phyloP scores from a whole-genome alignment of 2,888 invertebrate species.

The Tricholauxania praeusta region DNA sequence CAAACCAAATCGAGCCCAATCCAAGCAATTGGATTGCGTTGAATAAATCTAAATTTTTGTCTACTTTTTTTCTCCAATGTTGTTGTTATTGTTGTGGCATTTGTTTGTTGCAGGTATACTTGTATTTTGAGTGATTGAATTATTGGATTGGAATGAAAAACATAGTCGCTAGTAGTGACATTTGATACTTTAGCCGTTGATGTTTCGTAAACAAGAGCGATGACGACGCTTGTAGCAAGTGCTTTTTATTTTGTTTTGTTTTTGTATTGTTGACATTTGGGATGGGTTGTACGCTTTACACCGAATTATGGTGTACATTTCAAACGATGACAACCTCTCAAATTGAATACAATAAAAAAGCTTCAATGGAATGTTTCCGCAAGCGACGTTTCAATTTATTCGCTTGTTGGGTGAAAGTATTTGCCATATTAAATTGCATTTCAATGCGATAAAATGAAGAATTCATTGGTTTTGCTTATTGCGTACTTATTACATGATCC shows the following conservation, averaged over 20 bases:
- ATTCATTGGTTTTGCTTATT: no score
- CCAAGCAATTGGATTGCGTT: slow-evolving; percentile 22
- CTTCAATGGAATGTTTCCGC: not conserved
- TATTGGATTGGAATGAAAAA: slow-evolving; percentile 18
- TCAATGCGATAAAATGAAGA: not conserved
- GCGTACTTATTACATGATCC: no score
- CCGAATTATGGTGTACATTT: slow-evolving; percentile 37
- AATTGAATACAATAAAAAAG: slow-evolving; percentile 12
- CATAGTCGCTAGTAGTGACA: slow-evolving; percentile 30
- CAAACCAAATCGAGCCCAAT: not conserved
- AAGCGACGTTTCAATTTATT: not conserved
- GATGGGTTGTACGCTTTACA: not conserved
- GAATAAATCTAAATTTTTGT: slow-evolving; percentile 18
- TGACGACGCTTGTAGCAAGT: slow-evolving; percentile 31
- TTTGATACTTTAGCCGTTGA: slow-evolving; percentile 36
- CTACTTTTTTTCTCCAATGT: not conserved
- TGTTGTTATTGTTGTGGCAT: slow-evolving; percentile 13
- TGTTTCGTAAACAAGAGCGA: slow-evolving; percentile 19
- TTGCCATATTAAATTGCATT: not conserved
- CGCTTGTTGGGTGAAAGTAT: not conserved
- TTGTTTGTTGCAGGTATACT: not conserved
- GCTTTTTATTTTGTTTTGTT: slow-evolving; percentile 9
- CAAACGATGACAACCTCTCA: slow-evolving; percentile 37
- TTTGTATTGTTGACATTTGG: not conserved
- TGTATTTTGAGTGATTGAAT: slow-evolving; percentile 11